phyloP scores from a whole-genome alignment of 2,113 vertebrate genomes.

The Cyprinodon brontotheroides region DNA sequence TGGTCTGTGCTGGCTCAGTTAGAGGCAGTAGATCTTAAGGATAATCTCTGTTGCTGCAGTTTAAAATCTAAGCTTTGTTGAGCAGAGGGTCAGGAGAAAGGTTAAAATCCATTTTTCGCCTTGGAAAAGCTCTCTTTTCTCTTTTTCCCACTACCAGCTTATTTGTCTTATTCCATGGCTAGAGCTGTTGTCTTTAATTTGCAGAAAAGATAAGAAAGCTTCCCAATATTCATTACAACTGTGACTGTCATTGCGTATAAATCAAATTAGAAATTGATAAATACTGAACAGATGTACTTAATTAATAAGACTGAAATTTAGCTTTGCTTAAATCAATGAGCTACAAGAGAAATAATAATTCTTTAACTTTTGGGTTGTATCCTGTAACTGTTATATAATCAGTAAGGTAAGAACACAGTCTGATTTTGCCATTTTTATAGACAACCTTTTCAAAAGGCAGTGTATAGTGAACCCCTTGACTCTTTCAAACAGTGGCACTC shows the following conservation, averaged over 20 bases:
- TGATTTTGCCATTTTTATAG: too few species aligned
- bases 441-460: too few species aligned
- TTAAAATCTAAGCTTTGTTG: slow-evolving; percentile 33
- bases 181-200: slow-evolving; percentile 1
- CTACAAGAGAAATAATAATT: neutral
- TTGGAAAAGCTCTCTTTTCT: neutral
- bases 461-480: too few species aligned
- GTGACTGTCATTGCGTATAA: neutral
- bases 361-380: neutral
- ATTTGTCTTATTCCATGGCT: neutral
- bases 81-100: slow-evolving; percentile 35
- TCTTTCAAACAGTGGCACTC: too few species aligned
- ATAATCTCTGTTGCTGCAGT: slow-evolving; percentile 43
- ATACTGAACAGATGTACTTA: neutral
- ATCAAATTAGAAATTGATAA: neutral
- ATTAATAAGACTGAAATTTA: neutral
- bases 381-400: too few species aligned
- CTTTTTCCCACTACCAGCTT: neutral
- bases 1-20: slow-evolving; percentile 28
- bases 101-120: slow-evolving; percentile 20
- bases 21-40: slow-evolving; percentile 27
- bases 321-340: neutral
- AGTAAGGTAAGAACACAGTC: too few species aligned
- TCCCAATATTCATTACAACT: neutral
- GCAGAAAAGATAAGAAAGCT: neutral